Evolutionary conservation across 1,140 invertebrate species (phyloP), one percentile per base, ranked within the genome.

Genomic region (Argopecten irradians): DNA sequence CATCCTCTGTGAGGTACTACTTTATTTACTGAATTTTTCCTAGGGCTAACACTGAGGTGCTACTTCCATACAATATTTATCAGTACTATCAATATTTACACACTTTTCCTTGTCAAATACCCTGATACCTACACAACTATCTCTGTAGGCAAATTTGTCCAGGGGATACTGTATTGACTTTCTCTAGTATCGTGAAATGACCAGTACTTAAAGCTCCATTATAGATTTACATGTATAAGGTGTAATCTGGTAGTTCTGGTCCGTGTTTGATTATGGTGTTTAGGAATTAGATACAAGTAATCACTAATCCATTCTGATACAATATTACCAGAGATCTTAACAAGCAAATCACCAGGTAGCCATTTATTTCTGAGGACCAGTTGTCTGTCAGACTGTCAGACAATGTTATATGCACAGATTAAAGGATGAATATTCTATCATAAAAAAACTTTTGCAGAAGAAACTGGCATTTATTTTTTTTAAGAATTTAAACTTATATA

Each of bases 101-200:
- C 55, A 71, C 55, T 71, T 71, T 71, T 71, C 55, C 55, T 71
- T 71, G 55, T 71, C 55, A 71, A 71, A 71, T 71, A 71, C 55
- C 55, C 55, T 28, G 55, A 71, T 71, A 71, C 55, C 1, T 71
- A 71, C n/a, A 71, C 55, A 71, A 71, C 55, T 71, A 71, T 71
- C 55, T 71, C n/a, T 28, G 55, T 71, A 71, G 55, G 55, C 55
- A 71, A 71, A 71, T 71, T 71, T 71, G 55, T 71, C 55, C 55
- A 71, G 55, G n/a, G 55, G 55, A 71, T 28, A 71, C 28, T 71
- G 55, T 71, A 71, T 71, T 71, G 55, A 71, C 55, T 71, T 28
- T 28, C n/a, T 5, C 7, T 22, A 71, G 55, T 71, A 71, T 71
- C 55, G n/a, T 7, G 55, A 28, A 71, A 28, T 71, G 55, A 71